Evolutionary conservation across 2,888 invertebrate genomes (phyloP), one percentile per base, ranked within the genome.

Genomic region (Zootermopsis nevadensis): DNA sequence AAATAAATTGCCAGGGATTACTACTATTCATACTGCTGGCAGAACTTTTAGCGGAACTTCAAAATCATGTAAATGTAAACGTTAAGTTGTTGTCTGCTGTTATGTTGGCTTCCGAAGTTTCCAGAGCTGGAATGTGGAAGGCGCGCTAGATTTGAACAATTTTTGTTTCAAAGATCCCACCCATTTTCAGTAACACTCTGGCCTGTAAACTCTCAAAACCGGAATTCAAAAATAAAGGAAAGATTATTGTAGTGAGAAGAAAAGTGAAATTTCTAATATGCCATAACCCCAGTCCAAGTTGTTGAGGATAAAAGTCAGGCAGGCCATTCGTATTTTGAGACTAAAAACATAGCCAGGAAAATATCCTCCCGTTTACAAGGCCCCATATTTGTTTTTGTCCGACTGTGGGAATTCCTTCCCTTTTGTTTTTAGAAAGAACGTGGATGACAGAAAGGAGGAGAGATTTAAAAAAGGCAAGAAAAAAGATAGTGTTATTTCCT

Each of bases 351-450:
- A n/a, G 10, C 60, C 4, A n/a, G n/a, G 53, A 19, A 53, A 53
- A 53, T 53, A 27, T 60, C 27, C n/a, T n/a, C 15, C 60, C 1
- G 60, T 60, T 60, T 60, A 60, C 60, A 27, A n/a, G 3, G 7
- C n/a, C 24, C 60, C 60, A n/a, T 60, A n/a, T 12, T 60, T 60
- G 60, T 60, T 60, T 60, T 60, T 60, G 60, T 60, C 60, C n/a
- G 60, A 60, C 27, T 27, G 60, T 60, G 60, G n/a, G 60, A 60
- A 60, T 60, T 27, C n/a, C n/a, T 27, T 60, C 60, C 27, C 60
- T 6, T 60, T n/a, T 60, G 60, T 60, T 27, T 60, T 60, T 60
- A 60, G 60, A 27, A 53, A 53, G 53, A 53, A 22, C 19, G 53
- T 53, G 15, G 53, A 53, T 19, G 53, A 60, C 60, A 60, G 60